Evolutionary conservation across 2,888 invertebrate genomes (phyloP).

Genomic region (Nemotelus pantherinus): DNA sequence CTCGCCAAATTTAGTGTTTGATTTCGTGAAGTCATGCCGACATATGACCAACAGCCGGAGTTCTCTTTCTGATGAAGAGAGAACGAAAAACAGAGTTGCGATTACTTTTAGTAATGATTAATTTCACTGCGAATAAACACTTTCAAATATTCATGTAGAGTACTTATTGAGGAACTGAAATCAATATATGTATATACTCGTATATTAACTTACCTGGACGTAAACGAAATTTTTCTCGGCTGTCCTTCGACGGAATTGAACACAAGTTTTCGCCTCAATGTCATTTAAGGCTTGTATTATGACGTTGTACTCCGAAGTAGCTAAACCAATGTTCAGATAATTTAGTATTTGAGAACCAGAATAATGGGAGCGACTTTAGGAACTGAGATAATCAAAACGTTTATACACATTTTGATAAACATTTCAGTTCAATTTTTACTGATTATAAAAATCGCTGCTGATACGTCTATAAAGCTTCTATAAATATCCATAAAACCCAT

Average conservation of each 20-base stretch:
- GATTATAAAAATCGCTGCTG: no score
- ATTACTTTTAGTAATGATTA: not conserved
- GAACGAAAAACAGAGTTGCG: not conserved
- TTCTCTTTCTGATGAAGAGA: not conserved
- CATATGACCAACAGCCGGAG: conserved; percentile 28
- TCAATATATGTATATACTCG: not conserved
- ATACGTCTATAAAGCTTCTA: no score
- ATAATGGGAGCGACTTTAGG: no score
- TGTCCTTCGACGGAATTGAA: conserved; percentile 73
- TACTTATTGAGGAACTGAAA: not conserved
- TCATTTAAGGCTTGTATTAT: conserved; percentile 76
- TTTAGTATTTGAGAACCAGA: no score
- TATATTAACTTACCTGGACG: conserved; percentile 54
- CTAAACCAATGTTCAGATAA: no score
- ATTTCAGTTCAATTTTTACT: no score
- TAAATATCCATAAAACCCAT: not conserved
- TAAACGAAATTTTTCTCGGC: conserved; percentile 58
- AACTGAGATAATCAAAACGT: no score
- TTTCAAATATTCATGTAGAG: no score
- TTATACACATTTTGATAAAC: no score
- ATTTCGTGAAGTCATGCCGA: conserved; percentile 70
- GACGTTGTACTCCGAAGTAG: conserved; percentile 59
- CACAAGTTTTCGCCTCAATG: conserved; percentile 77
- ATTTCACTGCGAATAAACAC: not conserved
- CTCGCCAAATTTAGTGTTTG: conserved; percentile 58